Evolutionary conservation across 2,113 vertebrate species (phyloP), one percentile per base, ranked within the genome.

Genomic region (Leptosomus discolor): DNA sequence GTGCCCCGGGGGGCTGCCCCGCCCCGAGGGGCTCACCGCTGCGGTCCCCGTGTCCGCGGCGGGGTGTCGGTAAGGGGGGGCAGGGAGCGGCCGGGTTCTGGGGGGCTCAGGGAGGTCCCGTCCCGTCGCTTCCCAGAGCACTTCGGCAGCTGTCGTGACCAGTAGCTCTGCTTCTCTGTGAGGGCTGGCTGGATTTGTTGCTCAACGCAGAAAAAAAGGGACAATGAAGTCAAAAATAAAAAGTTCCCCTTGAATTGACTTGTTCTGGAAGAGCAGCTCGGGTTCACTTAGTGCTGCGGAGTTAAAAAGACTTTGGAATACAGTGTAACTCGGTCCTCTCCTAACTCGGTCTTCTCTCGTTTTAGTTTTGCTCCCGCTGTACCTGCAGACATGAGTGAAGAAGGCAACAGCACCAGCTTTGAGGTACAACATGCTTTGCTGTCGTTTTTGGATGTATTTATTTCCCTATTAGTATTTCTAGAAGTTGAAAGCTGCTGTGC

Each of bases 301-400:
- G 36, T 41, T 85, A 7, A 5, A 48, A 20, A 27, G 27, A 8
- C 11, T n/a, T 68, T 8, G 30, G 9, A 0, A 26, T 22, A 1
- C 32, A 3, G 26, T n/a, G n/a, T n/a, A 4, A 15, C 1, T 19
- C 0, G 0, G 11, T 19, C 12, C 0, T 9, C 34, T 69, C 39
- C 11, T 71, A 36, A 71, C 70, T 37, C 3, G 0, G 1, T 5
- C 8, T 51, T 37, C 3, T 80, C 9, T 32, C 3, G 18, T 37
- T 32, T 23, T 22, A 1, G 27, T 37, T 56, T 37, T 13, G 15
- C 11, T 43, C 29, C 65, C 32, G 53, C 64, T 1, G 4, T 16
- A 3, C 13, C 39, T 43, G 8, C 93, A 98, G 98, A 53, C 29
- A 98, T 98, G 98, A 97, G 77, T 26, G 96, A 97, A 21, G 95